Evolutionary conservation across 1,140 invertebrate species (phyloP).

Genomic region (Gonatopus flavifemur): DNA sequence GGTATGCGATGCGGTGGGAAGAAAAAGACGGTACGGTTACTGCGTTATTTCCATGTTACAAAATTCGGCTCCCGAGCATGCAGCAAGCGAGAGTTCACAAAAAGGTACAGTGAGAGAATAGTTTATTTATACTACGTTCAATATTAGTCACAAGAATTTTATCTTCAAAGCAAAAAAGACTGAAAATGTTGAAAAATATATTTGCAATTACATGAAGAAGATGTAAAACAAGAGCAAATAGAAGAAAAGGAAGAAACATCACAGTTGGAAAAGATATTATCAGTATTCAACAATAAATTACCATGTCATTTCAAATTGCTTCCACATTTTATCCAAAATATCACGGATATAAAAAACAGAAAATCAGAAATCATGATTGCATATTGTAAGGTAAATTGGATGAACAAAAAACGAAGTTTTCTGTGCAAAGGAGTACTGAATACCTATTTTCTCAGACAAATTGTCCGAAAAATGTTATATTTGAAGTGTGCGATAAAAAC

Average conservation of each 20-base stretch:
- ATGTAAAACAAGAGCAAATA: no score
- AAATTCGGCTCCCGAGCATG: slow-evolving; percentile 1
- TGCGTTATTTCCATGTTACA: slow-evolving; percentile 54
- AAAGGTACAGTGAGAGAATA: no score
- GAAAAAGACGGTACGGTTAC: slow-evolving; percentile 59
- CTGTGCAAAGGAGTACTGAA: no score
- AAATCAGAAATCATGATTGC: slow-evolving; percentile 63
- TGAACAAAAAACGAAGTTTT: slow-evolving; percentile 2
- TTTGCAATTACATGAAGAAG: no score
- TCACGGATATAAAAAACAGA: slow-evolving; percentile 49
- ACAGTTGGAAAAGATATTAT: neutral
- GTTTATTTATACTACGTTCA: no score
- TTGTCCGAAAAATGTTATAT: slow-evolving; percentile 56
- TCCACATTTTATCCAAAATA: slow-evolving; percentile 50
- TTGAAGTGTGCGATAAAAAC: slow-evolving; percentile 57
- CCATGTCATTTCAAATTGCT: slow-evolving; percentile 64
- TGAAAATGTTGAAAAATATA: no score
- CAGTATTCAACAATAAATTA: slow-evolving; percentile 59
- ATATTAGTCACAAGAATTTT: no score
- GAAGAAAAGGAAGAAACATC: no score
- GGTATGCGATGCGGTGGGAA: slow-evolving; percentile 61
- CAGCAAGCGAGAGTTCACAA: no score
- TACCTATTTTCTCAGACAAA: slow-evolving; percentile 41
- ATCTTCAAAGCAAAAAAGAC: no score
- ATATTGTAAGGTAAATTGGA: slow-evolving; percentile 60